These are phyloP conservation scores for Helleia helle DNA, from an alignment of 2,888 invertebrate genomes.

Conservation along the genomic window DNA sequence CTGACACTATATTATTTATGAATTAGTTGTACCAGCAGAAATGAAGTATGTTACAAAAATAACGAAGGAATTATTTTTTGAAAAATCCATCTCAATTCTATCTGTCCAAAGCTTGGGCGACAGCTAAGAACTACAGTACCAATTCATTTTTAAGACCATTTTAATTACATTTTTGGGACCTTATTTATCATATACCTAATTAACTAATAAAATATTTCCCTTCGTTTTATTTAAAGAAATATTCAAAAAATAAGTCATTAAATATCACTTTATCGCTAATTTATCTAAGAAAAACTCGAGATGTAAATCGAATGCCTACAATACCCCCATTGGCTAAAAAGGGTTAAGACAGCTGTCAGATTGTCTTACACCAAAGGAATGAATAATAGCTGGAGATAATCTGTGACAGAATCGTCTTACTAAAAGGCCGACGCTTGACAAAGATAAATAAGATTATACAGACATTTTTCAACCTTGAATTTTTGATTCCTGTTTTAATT, in stretches of 20 bases:
- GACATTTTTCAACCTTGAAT: conserved; percentile 50
- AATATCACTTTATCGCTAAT: neutral
- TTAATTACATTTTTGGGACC: too few species aligned
- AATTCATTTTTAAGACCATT: too few species aligned
- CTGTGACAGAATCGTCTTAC: conserved; percentile 69
- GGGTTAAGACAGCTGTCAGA: conserved; percentile 67
- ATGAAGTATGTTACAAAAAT: too few species aligned
- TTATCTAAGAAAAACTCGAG: conserved; percentile 21
- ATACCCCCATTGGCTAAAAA: conserved; percentile 68
- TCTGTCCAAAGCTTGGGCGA: too few species aligned
- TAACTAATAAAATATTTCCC: neutral
- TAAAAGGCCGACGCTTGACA: conserved; percentile 66
- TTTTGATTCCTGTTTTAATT: conserved; percentile 62
- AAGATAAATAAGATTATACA: conserved; percentile 68
- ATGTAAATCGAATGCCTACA: conserved; percentile 30
- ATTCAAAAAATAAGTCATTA: too few species aligned
- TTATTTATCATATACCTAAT: too few species aligned
- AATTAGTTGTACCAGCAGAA: too few species aligned
- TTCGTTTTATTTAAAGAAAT: neutral
- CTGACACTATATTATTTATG: too few species aligned
- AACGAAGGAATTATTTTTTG: too few species aligned
- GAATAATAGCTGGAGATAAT: conserved; percentile 64
- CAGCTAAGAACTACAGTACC: too few species aligned
- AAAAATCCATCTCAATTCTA: too few species aligned
- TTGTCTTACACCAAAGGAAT: conserved; percentile 62